Evolutionary conservation across 2,113 vertebrate species (phyloP), one percentile per base, ranked within the genome.

Genomic region (Actenoides lindsayi): DNA sequence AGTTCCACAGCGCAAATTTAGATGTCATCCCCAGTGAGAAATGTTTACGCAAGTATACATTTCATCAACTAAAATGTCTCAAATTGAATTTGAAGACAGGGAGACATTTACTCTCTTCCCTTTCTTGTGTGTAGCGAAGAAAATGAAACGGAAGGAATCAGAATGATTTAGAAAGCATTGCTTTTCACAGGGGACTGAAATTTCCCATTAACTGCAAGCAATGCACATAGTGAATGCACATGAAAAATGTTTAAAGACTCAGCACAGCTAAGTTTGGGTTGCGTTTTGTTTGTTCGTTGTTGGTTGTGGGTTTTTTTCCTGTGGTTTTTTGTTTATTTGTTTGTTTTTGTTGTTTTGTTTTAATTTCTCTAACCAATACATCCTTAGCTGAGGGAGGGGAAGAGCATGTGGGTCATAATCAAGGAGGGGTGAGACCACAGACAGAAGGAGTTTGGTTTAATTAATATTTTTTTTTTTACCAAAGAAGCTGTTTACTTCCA

Each of bases 61-160:
- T 96, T 93, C 16, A 91, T 90, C 28, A 44, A 81, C n/a, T 71
- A 69, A 95, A 87, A 89, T 60, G 15, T 68, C 37, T 94, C 44
- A 92, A 89, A 95, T 25, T 87, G 31, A 90, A 95, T 95, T 57
- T 94, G 68, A 89, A 91, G 27, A 48, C 11, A 75, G 14, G 35
- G 37, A 84, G 51, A 54, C 7, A n/a, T 89, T 68, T 87, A 35
- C 4, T 74, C 4, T 79, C 23, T 79, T 81, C 50, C 1, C 0
- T 50, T 76, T 84, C 53, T 62, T 5, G 5, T 74, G 9, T 50
- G 33, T 6, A 56, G 42, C 16, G 37, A 23, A 85, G 25, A 89
- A 94, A 91, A 82, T 33, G 2, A 25, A 93, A 84, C 53, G 17
- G 59, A 93, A 84, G 18, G 13, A 70, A 71, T 75, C 69, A 53